These are phyloP conservation scores for Oncorhynchus masou DNA, from an alignment of 2,113 vertebrate species.

Conservation along the genomic window DNA sequence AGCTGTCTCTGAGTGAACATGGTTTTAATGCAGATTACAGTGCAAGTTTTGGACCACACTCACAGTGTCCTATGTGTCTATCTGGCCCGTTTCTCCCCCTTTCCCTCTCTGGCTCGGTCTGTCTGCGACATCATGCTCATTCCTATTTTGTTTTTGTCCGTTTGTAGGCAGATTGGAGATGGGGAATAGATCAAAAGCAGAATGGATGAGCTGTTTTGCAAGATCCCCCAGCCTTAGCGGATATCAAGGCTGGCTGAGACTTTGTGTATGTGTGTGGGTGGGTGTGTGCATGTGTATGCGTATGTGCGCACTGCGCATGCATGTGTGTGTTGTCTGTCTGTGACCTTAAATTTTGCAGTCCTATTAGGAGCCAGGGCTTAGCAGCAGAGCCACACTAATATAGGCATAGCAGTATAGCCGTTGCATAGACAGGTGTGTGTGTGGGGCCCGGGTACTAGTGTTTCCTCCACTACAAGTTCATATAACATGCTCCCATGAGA, in stretches of 20 bases:
- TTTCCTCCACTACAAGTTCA: no score
- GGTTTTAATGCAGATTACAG: slow-evolving; percentile 12
- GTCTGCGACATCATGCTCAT: slow-evolving; percentile 61
- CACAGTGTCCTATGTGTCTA: slow-evolving; percentile 27
- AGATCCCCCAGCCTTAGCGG: slow-evolving; percentile 70
- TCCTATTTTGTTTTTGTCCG: slow-evolving; percentile 71
- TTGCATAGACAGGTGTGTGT: no score
- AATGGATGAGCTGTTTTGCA: slow-evolving; percentile 73
- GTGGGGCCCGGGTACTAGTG: no score
- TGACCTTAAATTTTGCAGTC: no score
- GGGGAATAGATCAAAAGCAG: slow-evolving; percentile 75
- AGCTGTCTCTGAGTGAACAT: slow-evolving; percentile 6
- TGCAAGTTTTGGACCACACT: not conserved
- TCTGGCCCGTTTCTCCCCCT: slow-evolving; percentile 5
- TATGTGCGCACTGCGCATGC: not conserved
- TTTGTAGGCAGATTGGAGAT: slow-evolving; percentile 69
- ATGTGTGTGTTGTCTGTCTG: not conserved
- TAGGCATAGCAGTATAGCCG: no score
- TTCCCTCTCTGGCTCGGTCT: slow-evolving; percentile 37
- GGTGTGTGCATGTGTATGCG: no score
- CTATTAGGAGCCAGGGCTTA: no score
- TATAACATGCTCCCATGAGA: no score
- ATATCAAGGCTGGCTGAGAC: slow-evolving; percentile 67
- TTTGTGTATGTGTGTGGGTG: slow-evolving; percentile 35
- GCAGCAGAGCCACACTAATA: no score